Base-by-base conservation (phyloP, 2,888 invertebrate genomes). In the Chrysolina oricalcia region DNA sequence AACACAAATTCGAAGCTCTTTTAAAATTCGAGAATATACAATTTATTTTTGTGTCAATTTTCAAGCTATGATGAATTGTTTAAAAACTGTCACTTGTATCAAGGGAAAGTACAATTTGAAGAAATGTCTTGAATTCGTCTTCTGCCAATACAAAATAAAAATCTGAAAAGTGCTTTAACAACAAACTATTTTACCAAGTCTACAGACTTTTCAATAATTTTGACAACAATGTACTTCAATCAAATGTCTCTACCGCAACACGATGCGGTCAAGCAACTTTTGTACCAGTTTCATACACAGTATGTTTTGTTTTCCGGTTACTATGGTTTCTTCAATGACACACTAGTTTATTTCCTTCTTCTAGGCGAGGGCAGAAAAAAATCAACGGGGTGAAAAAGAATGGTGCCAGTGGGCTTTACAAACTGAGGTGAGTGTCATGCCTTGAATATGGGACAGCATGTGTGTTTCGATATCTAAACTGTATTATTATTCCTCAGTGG, bases 271-370 rank as follows among this genome's bases (percentile, higher is more conserved):
- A 82, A 79, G 76, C 70, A 79, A 81, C 82, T 83, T 82, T 82
- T 79, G 78, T 77, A 78, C 78, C 70, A 72, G 73, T 81, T 80
- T 75, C n/a, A 62, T 71, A 70, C 70, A 75, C 72, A 67, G 70
- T 65, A 67, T 79, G 79, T 85, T 81, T 83, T 85, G 83, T 84
- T 84, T 84, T 84, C 81, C 70, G 17, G 84, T 85, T 81, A 64
- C 84, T 78, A 85, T 84, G 81, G 84, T 75, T 79, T 68, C 59
- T 56, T 53, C 35, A 15, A 56, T 68, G 68, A 68, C 41, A 40
- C 53, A 53, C 4, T 68, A 40, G 10, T 68, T 4, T 21, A 68
- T 27, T 19, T 68, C 11, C 41, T 53, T 73, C 73, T 81, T 80
- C 78, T 77, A 75, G 76, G 63, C 72, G 76, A 65, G 79, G 77